Evolutionary conservation across 2,797 vertebrate species (phyloP).

Genomic region (Artibeus jamaicensis): DNA sequence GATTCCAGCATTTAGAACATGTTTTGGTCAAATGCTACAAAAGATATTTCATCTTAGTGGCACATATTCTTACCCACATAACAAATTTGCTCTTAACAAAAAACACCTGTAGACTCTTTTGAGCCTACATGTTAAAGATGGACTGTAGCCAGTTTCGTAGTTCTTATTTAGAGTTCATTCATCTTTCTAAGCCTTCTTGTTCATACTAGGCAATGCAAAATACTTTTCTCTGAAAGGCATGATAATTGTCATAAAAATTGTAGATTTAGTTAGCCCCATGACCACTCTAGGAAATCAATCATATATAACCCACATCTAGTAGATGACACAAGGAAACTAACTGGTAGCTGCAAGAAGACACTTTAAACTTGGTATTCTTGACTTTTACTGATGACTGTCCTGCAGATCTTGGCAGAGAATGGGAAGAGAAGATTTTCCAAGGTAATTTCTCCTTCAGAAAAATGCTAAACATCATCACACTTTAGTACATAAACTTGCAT

Average conservation of each 20-base stretch:
- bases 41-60: conserved; percentile 32
- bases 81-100: conserved; percentile 48
- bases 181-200: conserved; percentile 31
- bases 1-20: conserved; percentile 32
- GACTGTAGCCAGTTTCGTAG: conserved; percentile 11
- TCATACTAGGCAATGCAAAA: conserved; percentile 27
- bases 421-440: conserved; percentile 15
- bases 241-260: conserved; percentile 19
- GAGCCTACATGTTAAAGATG: conserved; percentile 43
- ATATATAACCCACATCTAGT: conserved; percentile 2
- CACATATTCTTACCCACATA: conserved; percentile 28
- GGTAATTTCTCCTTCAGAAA: conserved; percentile 18
- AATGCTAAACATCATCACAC: not conserved
- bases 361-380: not conserved
- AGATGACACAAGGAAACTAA: not conserved
- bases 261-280: conserved; percentile 33
- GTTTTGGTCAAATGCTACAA: conserved; percentile 49
- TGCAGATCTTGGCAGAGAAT: not conserved
- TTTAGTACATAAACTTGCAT: not conserved
- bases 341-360: not conserved
- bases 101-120: conserved; percentile 57
- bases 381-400: not conserved
- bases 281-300: conserved; percentile 7
- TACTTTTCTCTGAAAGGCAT: not conserved
- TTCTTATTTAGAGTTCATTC: conserved; percentile 56